Evolutionary conservation across 2,797 vertebrate species (phyloP).

Genomic region (Cheirogaleus major): DNA sequence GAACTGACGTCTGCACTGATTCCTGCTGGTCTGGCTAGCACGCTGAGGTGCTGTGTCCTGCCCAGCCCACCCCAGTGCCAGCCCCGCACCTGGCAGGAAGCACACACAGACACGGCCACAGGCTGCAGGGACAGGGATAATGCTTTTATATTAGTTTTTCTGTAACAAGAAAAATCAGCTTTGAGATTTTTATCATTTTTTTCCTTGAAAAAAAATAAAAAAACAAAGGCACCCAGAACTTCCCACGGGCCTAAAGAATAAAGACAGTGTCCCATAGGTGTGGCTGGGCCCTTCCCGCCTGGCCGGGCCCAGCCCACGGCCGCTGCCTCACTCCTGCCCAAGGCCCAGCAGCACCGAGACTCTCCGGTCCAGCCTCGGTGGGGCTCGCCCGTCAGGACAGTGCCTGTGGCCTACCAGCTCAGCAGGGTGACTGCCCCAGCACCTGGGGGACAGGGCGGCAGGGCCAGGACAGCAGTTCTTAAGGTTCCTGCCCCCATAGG

Average conservation of each 20-base stretch:
- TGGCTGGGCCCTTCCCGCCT: background rate
- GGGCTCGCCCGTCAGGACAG: background rate
- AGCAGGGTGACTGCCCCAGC: background rate
- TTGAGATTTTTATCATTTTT: conserved; percentile 67
- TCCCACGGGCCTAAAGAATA: conserved; percentile 29
- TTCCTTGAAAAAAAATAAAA: conserved; percentile 63
- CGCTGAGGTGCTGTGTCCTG: background rate
- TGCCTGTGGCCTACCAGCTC: background rate
- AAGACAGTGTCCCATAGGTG: background rate
- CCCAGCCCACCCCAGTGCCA: background rate
- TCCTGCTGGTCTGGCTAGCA: background rate
- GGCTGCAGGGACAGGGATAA: conserved; percentile 60
- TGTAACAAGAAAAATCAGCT: conserved; percentile 74
- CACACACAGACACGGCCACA: background rate
- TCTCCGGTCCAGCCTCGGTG: rapidly evolving
- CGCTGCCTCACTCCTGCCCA: background rate
- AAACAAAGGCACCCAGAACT: conserved; percentile 46
- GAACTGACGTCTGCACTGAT: background rate
- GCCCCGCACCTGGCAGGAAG: conserved; percentile 15
- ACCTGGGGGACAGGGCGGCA: background rate
- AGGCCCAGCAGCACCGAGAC: background rate
- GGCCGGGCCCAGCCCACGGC: background rate
- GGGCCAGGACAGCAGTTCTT: background rate
- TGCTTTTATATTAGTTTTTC: conserved; percentile 82
- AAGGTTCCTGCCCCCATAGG: background rate